phyloP scores from a whole-genome alignment of 2,113 vertebrate species.

The Platanista minor region DNA sequence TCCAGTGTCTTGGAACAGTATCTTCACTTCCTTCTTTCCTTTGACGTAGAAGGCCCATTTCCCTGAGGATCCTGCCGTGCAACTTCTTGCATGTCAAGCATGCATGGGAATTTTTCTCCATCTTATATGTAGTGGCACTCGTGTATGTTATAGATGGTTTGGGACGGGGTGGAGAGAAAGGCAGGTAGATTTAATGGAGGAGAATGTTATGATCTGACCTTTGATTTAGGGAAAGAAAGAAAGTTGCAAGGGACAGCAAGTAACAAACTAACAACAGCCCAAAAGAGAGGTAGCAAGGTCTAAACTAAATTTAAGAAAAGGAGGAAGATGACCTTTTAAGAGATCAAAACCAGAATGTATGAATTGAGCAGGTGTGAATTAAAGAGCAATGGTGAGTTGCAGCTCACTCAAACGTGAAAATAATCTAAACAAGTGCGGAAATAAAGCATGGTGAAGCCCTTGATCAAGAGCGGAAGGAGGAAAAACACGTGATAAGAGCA shows the following conservation, averaged over 20 bases:
- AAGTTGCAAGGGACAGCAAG: background rate
- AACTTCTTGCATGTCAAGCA: background rate
- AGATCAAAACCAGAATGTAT: background rate
- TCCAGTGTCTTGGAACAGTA: background rate
- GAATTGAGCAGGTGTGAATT: background rate
- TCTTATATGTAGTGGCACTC: background rate
- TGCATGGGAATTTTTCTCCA: background rate
- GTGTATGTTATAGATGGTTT: background rate
- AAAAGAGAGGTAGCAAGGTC: background rate
- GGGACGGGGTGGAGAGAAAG: background rate
- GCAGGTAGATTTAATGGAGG: background rate
- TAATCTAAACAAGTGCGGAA: background rate
- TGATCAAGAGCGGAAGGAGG: background rate
- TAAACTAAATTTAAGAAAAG: background rate
- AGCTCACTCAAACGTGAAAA: background rate
- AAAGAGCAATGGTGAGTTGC: accelerated
- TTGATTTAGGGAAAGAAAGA: background rate
- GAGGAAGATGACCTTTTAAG: background rate
- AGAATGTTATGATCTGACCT: background rate
- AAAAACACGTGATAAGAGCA: background rate
- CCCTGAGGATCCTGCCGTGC: background rate
- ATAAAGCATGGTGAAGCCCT: background rate
- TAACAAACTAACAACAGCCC: background rate
- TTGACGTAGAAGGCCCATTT: background rate
- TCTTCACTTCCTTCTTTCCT: background rate